Base-by-base conservation (phyloP, 23 tunicate species). In the Corella eumyota region DNA sequence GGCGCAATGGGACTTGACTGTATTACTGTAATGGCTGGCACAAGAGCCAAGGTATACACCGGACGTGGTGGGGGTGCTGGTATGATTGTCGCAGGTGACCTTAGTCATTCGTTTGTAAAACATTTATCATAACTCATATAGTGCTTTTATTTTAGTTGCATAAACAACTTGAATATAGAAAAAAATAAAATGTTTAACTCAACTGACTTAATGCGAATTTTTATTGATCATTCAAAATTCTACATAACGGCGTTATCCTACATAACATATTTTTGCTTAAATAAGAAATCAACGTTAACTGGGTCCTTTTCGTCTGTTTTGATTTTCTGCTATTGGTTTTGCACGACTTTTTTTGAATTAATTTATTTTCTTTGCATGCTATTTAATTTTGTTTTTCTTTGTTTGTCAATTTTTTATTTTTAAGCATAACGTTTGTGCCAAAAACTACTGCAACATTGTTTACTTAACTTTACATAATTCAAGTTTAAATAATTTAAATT, bases 31-130 rank as follows among this genome's bases (percentile, higher is more conserved):
- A 67, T 88, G 73, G 68, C 63, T 15, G 88, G 71, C 4, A 50
- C 65, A 30, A 73, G 50, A 45, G 51, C 66, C 26, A 88, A 88
- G 58, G 40, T 68, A 20, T 72, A 66, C 52, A 53, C 88, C 20
- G 88, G 90, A 5, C 37, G 88, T 23, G 47, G 71, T 3, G 96
- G 88, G n/a, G 96, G 96, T 36, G 36, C 25, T 53, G 27, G 55
- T 0, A 73, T 88, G 77, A 31, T 88, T 13, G 26, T 73, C 11
- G 77, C 88, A 78, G 96, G 96, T 88, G 73, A 38, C 33, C 23
- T n/a, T n/a, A n/a, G n/a, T n/a, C n/a, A n/a, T n/a, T n/a, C n/a
- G n/a, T n/a, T n/a, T n/a, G n/a, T n/a, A n/a, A n/a, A 25, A 7
- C 13, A 25, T 7, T 26, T 17, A 59, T 13, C 17, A 17, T 44